Evolutionary conservation across 2,888 invertebrate genomes (phyloP), one percentile per base, ranked within the genome.

Genomic region (Drosophila melanosoma): DNA sequence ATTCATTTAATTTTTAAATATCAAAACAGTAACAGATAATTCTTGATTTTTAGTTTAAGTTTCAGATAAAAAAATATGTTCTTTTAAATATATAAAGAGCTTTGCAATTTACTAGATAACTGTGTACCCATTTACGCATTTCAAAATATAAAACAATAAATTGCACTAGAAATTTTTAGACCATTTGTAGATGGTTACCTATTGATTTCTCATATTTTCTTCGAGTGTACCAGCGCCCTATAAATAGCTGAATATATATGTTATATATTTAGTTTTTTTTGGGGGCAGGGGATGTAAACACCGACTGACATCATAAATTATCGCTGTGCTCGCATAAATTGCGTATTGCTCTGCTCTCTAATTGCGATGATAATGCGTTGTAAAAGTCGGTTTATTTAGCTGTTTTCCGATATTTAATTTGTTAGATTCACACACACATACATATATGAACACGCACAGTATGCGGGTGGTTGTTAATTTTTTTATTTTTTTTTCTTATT

Each of bases 261-360:
- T 17, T 73, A 10, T 63, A 63, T 48, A 26, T 5, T 33, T 1
- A 2, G 10, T n/a, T 40, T 45, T 23, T 4, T 29, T 29, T 26
- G n/a, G 15, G 10, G 20, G 8, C 0, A 7, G 26, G 40, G 57
- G 40, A 53, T 61, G 52, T 67, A 69, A 73, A 75, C 69, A 67
- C 29, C 45, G 40, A 59, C 75, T 53, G 78, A 67, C 66, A 63
- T 69, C 59, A 82, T 81, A 81, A 75, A 79, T 60, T 71, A 74
- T 73, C 65, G 80, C 61, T 35, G 45, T 36, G 56, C 11, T 62
- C 29, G n/a, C n/a, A 48, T 56, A 68, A 62, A 52, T 58, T 53
- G 42, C 59, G 20, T 58, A 38, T 38, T 61, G 57, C 60, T 49
- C 33, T 45, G 53, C 54, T n/a, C 56, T 63, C 61, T 74, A 87